Percentiles rank a stretch among this genome's conserved stretches.
phyloP scores from a whole-genome alignment of 2,888 invertebrate genomes.

The Gari tellinella region DNA sequence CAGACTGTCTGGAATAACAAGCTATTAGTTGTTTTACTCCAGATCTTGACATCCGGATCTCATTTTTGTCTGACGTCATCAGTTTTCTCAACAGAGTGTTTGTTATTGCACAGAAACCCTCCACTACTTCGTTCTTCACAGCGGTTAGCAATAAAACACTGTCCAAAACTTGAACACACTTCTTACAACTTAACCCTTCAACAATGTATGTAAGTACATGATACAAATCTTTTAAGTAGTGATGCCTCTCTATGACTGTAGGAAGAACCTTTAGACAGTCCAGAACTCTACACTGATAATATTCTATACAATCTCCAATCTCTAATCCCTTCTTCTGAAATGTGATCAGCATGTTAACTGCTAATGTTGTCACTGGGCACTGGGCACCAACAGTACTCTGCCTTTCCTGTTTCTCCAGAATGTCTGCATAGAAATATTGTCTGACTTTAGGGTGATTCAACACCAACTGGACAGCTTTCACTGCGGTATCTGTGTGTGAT shows the following conservation, averaged over 20 bases:
- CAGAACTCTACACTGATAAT: slow-evolving; percentile 16
- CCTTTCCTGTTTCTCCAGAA: background rate
- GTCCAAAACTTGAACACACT: slow-evolving; percentile 15
- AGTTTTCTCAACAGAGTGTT: slow-evolving; percentile 12
- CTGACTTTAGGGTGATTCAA: slow-evolving; percentile 26
- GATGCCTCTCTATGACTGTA: background rate
- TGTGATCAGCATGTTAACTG: no score
- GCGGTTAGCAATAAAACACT: background rate
- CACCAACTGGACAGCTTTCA: slow-evolving; percentile 13
- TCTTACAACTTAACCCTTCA: background rate
- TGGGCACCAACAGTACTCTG: no score
- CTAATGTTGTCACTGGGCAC: no score
- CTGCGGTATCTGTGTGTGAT: background rate
- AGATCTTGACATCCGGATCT: slow-evolving; percentile 11
- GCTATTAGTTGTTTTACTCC: slow-evolving; percentile 22
- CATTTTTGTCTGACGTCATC: background rate
- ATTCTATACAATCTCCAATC: background rate
- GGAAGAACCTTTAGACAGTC: background rate
- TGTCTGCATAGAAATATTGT: slow-evolving; percentile 16
- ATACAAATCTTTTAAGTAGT: background rate
- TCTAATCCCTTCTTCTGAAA: background rate
- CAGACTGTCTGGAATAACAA: slow-evolving; percentile 11
- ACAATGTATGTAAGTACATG: background rate
- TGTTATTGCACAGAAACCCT: slow-evolving; percentile 3
- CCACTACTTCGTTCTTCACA: background rate